Conservation (phyloP, 2,113 vertebrate genomes). For the Bombycilla garrulus region DNA sequence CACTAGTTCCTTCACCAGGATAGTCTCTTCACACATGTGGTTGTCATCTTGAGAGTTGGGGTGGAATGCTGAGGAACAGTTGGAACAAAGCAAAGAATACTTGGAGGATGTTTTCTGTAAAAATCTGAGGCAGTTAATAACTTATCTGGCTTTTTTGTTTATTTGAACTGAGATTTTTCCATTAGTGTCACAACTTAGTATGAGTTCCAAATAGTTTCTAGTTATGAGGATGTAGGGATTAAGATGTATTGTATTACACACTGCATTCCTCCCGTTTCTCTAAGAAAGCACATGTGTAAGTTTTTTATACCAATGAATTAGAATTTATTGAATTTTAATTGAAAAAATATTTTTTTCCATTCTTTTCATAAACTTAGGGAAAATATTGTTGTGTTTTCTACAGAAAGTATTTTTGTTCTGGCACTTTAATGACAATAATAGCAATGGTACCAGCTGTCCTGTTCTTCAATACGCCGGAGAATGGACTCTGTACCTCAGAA, state of each 20-base stretch:
- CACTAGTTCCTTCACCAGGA: background rate
- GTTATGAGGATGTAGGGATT: background rate
- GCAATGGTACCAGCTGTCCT: background rate
- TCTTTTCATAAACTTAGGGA: background rate
- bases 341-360: background rate
- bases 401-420: background rate
- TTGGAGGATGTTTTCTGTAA: background rate
- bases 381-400: background rate
- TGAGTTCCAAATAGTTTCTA: background rate
- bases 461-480: background rate
- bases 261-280: background rate
- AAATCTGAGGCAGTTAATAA: background rate
- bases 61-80: background rate
- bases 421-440: background rate
- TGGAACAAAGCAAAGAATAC: background rate
- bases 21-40: background rate
- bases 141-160: background rate
- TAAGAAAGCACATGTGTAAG: background rate
- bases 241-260: background rate
- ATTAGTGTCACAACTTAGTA: background rate
- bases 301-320: background rate
- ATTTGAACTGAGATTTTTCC: background rate
- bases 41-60: background rate
- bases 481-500: background rate
- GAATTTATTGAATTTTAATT: constrained; percentile 22